Percentiles rank a stretch among this genome's conserved stretches.
Conservation (phyloP, 2,113 vertebrate genomes). For the Dicentrarchus labrax region DNA sequence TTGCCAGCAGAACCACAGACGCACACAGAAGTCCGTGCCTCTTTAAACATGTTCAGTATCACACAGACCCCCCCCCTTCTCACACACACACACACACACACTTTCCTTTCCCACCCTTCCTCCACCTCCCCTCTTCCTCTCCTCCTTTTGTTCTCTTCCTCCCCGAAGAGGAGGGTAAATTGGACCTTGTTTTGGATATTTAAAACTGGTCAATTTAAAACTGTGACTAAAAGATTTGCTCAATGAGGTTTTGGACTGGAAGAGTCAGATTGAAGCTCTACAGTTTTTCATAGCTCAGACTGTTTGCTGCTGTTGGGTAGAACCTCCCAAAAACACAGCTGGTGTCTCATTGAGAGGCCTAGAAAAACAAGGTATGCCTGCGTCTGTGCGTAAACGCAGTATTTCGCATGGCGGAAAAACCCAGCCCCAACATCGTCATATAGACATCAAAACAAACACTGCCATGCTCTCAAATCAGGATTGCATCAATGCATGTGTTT, state of each 20-base stretch:
- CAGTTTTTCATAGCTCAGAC: background rate
- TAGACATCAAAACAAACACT: constrained; percentile 61
- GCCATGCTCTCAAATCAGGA: constrained; percentile 23
- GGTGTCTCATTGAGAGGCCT: constrained; percentile 54
- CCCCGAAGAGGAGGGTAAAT: background rate
- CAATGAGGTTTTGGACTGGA: background rate
- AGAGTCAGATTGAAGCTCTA: background rate
- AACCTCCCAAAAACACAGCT: constrained; percentile 32
- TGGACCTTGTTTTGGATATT: constrained; percentile 38
- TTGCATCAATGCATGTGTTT: constrained; percentile 48
- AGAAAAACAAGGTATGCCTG: constrained; percentile 24
- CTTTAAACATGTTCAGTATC: constrained; percentile 36
- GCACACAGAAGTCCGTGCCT: background rate
- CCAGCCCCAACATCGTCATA: background rate
- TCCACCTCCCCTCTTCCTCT: constrained; percentile 40
- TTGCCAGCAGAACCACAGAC: background rate
- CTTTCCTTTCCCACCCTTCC: constrained; percentile 58
- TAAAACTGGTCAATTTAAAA: constrained; percentile 15
- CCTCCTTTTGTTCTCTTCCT: constrained; percentile 43
- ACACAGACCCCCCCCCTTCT: background rate
- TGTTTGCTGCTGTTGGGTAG: constrained; percentile 7
- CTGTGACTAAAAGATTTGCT: background rate
- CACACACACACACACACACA: background rate
- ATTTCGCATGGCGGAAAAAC: background rate
- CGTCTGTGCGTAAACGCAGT: background rate